phyloP scores from a whole-genome alignment of 2,888 invertebrate species.

The Dione juno region DNA sequence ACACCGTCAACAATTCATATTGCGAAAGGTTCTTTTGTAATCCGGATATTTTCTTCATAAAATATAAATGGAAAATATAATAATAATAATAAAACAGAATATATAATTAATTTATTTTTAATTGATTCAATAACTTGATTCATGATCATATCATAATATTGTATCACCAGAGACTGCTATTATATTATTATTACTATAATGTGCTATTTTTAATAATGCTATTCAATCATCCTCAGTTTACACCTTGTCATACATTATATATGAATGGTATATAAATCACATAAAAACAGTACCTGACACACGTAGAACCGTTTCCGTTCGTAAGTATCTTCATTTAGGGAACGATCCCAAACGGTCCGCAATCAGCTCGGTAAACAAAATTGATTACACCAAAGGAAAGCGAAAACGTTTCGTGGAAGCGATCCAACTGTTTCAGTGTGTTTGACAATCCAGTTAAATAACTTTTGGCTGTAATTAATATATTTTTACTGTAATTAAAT shows the following conservation, averaged over 20 bases:
- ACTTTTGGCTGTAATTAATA: slow-evolving; percentile 10
- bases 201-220: too few relatives aligned
- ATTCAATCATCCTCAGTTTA: too few relatives aligned
- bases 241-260: too few relatives aligned
- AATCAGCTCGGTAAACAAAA: slow-evolving; percentile 40
- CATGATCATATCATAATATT: background rate
- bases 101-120: background rate
- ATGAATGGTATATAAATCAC: background rate
- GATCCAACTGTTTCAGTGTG: slow-evolving; percentile 6
- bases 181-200: background rate
- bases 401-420: slow-evolving; percentile 15
- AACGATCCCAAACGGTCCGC: slow-evolving; percentile 20
- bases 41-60: background rate
- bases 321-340: slow-evolving; percentile 17
- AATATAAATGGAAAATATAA: background rate
- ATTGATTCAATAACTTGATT: background rate
- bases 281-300: background rate
- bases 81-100: background rate
- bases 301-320: slow-evolving; percentile 3
- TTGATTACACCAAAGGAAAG: slow-evolving; percentile 30
- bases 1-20: slow-evolving; percentile 18
- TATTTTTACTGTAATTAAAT: slow-evolving; percentile 1
- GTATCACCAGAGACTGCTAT: too few relatives aligned
- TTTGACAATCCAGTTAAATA: slow-evolving; percentile 17
- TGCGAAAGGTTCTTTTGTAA: slow-evolving; percentile 17